Evolutionary conservation across 2,888 invertebrate genomes (phyloP).

Genomic region (Chromoteleia sp.): DNA sequence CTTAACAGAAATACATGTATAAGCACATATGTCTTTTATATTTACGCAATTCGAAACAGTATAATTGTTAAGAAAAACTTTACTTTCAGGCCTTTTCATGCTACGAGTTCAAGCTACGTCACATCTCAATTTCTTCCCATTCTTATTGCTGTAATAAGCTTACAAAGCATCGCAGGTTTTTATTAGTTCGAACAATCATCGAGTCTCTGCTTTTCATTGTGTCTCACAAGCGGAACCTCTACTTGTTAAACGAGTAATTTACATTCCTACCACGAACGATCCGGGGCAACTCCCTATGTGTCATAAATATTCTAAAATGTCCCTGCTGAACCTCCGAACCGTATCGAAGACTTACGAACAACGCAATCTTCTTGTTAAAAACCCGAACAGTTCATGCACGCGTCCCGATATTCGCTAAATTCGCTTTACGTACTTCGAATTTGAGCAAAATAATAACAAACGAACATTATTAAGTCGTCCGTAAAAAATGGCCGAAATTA

Average conservation of each 20-base stretch:
- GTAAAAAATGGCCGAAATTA: neutral
- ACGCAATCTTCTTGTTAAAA: slow-evolving; percentile 61
- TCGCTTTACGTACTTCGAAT: slow-evolving; percentile 25
- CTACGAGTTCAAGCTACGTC: slow-evolving; percentile 32
- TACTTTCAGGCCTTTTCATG: slow-evolving; percentile 24
- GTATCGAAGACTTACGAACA: slow-evolving; percentile 65
- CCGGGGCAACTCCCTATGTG: slow-evolving; percentile 70
- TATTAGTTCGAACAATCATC: slow-evolving; percentile 65
- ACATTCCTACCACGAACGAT: slow-evolving; percentile 71
- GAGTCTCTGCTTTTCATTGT: slow-evolving; percentile 67
- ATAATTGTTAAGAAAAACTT: slow-evolving; percentile 9
- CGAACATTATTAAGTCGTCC: slow-evolving; percentile 36
- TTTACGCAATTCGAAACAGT: neutral
- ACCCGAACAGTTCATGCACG: slow-evolving; percentile 45
- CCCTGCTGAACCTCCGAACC: slow-evolving; percentile 57
- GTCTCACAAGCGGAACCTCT: slow-evolving; percentile 68
- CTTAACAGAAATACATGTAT: no score
- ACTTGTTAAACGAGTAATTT: slow-evolving; percentile 73
- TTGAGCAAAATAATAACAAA: neutral
- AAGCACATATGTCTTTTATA: no score
- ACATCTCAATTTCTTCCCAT: slow-evolving; percentile 60
- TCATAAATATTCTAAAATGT: slow-evolving; percentile 71
- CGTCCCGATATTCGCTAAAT: slow-evolving; percentile 36
- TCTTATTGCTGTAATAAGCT: slow-evolving; percentile 55
- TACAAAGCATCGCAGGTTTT: slow-evolving; percentile 55